These are phyloP conservation scores for Chymomyza costata DNA, from an alignment of 1,140 invertebrate genomes.

Conservation along the genomic window DNA sequence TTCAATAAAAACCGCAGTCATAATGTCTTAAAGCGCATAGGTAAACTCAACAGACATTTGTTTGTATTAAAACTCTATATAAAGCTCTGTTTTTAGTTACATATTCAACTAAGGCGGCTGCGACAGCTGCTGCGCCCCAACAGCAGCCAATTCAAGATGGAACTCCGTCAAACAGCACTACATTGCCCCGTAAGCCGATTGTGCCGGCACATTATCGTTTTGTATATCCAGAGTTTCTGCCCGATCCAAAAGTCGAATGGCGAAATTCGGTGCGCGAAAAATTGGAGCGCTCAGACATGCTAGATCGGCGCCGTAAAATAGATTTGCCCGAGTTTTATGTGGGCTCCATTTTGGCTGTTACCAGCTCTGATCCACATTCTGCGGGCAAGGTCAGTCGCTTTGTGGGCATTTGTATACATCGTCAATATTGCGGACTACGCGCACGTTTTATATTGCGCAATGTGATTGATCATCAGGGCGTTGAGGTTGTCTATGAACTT, in stretches of 20 bases:
- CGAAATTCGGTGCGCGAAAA: constrained; percentile 90
- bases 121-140: constrained; percentile 9
- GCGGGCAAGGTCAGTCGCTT: constrained; percentile 91
- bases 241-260: constrained; percentile 86
- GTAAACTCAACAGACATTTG: too few species aligned
- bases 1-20: constrained; percentile 28
- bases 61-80: neutral
- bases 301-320: constrained; percentile 83
- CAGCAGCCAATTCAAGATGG: constrained; percentile 24
- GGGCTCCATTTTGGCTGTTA: constrained; percentile 94
- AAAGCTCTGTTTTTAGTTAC: constrained; percentile 45
- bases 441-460: constrained; percentile 93
- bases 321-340: constrained; percentile 99
- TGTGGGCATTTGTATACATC: constrained; percentile 95
- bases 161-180: neutral
- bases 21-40: constrained; percentile 45
- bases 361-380: constrained; percentile 91
- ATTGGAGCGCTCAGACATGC: constrained; percentile 94
- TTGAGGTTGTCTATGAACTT: constrained; percentile 87
- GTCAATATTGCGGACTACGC: constrained; percentile 86
- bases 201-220: constrained; percentile 80
- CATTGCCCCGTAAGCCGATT: constrained; percentile 42
- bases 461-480: constrained; percentile 91
- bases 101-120: constrained; percentile 59
- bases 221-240: constrained; percentile 96